These are phyloP conservation scores for Monomorium pharaonis DNA, from an alignment of 1,140 invertebrate species.

Conservation along the genomic window DNA sequence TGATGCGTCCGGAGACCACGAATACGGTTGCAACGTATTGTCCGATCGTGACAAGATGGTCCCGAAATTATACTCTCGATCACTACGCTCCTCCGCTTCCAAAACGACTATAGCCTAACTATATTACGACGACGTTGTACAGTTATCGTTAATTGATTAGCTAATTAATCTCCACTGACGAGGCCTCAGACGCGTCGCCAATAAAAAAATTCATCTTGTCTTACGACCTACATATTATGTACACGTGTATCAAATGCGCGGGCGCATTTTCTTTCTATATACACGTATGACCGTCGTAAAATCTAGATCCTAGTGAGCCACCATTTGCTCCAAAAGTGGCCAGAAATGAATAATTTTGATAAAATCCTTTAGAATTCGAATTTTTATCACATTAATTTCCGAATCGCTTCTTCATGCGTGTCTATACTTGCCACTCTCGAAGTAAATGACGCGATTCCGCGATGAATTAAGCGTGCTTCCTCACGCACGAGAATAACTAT, in stretches of 20 bases:
- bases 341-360: background rate
- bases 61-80: constrained; percentile 66
- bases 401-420: background rate
- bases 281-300: constrained; percentile 49
- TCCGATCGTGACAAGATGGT: constrained; percentile 80
- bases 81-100: background rate
- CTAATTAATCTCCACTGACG: constrained; percentile 27
- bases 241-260: constrained; percentile 44
- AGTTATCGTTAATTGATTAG: constrained; percentile 39
- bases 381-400: background rate
- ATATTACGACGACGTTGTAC: constrained; percentile 51
- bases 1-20: constrained; percentile 80
- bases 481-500: background rate
- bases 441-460: constrained; percentile 13
- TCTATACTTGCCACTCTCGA: constrained; percentile 5
- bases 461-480: constrained; percentile 2
- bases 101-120: constrained; percentile 30
- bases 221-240: constrained; percentile 56
- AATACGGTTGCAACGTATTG: constrained; percentile 75
- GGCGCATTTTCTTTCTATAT: constrained; percentile 58
- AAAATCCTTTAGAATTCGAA: background rate
- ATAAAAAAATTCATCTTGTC: constrained; percentile 63
- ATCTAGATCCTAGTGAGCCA: background rate
- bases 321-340: constrained; percentile 35
- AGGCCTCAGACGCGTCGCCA: constrained; percentile 7